Evolutionary conservation across 2,888 invertebrate genomes (phyloP).

Genomic region (Ochropleura leucogaster): DNA sequence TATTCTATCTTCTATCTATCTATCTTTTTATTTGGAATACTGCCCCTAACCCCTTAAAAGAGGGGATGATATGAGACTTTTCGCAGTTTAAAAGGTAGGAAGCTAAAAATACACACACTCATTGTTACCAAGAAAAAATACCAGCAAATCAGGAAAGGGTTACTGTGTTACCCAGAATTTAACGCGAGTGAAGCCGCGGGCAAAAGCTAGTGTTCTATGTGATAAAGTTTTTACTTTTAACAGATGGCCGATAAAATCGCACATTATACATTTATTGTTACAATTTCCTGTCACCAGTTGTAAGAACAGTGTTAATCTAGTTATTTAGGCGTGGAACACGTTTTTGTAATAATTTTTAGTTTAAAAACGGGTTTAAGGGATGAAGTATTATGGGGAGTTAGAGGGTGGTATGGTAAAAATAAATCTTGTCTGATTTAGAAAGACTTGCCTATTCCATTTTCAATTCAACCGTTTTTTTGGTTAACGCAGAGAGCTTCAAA

Average conservation of each 20-base stretch:
- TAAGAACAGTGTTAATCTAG: constrained; percentile 9
- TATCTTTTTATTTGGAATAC: no score
- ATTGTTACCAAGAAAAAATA: no score
- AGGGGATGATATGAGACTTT: no score
- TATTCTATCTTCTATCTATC: no score
- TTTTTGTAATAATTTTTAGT: constrained; percentile 19
- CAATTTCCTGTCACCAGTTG: constrained; percentile 17
- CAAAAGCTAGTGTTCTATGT: not conserved
- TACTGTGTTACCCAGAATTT: no score
- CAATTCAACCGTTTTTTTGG: not conserved
- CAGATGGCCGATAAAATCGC: constrained; percentile 21
- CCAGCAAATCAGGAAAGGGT: no score
- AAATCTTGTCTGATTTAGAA: not conserved
- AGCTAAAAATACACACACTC: no score
- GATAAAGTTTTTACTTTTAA: constrained; percentile 7
- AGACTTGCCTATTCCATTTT: not conserved
- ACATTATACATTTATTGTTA: constrained; percentile 21
- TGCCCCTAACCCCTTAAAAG: no score
- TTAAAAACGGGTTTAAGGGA: constrained; percentile 6
- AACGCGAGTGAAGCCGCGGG: no score
- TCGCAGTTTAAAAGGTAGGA: no score
- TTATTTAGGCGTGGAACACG: constrained; percentile 7
- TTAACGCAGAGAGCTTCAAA: no score
- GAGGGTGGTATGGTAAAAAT: not conserved
- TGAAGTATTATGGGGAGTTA: not conserved